phyloP scores from a whole-genome alignment of 1,140 invertebrate species.

The Acromyrmex heyeri region DNA sequence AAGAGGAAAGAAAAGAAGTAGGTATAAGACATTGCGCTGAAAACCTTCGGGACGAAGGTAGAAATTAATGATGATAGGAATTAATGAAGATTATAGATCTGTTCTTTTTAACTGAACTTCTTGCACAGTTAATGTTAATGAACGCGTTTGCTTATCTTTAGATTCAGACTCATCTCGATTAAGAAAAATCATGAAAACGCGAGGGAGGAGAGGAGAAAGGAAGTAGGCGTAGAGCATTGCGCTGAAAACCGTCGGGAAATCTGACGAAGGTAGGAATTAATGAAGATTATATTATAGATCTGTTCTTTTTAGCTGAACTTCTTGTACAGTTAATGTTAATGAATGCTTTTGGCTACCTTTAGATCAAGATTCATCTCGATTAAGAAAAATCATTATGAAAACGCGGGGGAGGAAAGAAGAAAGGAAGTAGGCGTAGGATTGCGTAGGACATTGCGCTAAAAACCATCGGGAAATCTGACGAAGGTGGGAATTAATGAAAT shows the following conservation, averaged over 20 bases:
- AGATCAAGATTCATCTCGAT: background rate
- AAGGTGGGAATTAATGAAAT: conserved; percentile 58
- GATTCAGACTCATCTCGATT: background rate
- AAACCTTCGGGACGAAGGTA: background rate
- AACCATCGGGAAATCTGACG: conserved; percentile 41
- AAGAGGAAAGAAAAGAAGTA: background rate
- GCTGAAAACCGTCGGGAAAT: conserved; percentile 41
- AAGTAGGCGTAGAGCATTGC: background rate
- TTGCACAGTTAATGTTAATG: background rate
- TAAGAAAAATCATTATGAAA: background rate
- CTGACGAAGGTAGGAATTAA: conserved; percentile 44
- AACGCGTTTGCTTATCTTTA: background rate
- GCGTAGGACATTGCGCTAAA: background rate
- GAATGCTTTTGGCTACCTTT: background rate
- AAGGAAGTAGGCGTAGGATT: background rate
- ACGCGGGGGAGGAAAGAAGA: background rate
- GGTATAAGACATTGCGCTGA: background rate
- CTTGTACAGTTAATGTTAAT: too few relatives aligned
- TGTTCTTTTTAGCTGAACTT: too few relatives aligned
- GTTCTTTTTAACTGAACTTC: too few relatives aligned
- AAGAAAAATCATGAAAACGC: background rate
- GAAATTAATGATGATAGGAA: background rate
- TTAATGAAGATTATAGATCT: conserved; percentile 35
- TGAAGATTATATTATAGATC: background rate
- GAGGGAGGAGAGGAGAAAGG: background rate